Conservation (phyloP, 23 tunicate species). For the Ciona savignyi region DNA sequence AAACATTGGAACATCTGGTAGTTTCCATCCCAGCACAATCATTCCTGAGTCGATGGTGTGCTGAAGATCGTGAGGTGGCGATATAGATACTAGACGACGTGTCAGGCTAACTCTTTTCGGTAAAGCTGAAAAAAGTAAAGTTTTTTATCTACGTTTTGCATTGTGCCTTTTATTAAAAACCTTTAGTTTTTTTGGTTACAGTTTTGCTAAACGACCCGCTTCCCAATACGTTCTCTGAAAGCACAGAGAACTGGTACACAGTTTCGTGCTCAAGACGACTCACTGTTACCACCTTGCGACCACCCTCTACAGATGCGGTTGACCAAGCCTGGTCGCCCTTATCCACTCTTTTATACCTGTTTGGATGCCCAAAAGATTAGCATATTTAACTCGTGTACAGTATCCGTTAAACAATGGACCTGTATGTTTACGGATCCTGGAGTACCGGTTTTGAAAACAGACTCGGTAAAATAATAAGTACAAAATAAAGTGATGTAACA, state of each 20-base stretch:
- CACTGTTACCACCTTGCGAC: constrained; percentile 57
- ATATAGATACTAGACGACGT: neutral
- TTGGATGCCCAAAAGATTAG: neutral
- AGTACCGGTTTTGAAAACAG: constrained; percentile 13
- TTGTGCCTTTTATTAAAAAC: constrained; percentile 5
- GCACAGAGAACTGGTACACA: constrained; percentile 67
- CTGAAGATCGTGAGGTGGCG: constrained; percentile 41
- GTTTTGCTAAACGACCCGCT: constrained; percentile 67
- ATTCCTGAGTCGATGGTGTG: constrained; percentile 21
- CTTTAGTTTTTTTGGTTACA: constrained; percentile 55
- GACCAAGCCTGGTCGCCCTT: constrained; percentile 73
- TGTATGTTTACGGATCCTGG: too few species aligned
- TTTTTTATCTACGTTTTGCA: neutral
- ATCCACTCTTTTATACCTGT: constrained; percentile 59
- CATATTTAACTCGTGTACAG: too few species aligned
- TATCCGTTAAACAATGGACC: too few species aligned
- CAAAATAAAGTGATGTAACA: neutral
- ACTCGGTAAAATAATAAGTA: neutral
- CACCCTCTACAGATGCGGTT: constrained; percentile 31
- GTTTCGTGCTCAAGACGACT: constrained; percentile 63
- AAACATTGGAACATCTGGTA: neutral
- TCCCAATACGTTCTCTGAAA: constrained; percentile 76
- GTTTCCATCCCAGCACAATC: constrained; percentile 56
- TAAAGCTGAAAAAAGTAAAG: constrained; percentile 16
- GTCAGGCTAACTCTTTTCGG: constrained; percentile 27